Conservation (phyloP, 2,888 invertebrate species). For the Neocrepidodera transversa region DNA sequence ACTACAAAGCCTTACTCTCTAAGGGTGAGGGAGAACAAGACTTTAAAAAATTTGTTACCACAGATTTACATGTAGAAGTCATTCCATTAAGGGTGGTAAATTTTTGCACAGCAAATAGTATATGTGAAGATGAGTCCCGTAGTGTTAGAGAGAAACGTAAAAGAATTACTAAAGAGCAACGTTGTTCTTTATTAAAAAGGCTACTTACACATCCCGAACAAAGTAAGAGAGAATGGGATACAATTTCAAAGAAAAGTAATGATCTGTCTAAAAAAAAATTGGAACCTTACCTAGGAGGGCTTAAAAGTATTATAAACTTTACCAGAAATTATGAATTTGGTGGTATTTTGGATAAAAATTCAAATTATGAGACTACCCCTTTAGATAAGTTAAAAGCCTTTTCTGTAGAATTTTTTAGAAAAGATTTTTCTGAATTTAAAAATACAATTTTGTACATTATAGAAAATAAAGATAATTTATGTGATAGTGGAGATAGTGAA, state of each 20-base stretch:
- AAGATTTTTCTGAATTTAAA: conserved; percentile 55
- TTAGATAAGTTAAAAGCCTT: conserved; percentile 55
- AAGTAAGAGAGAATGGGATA: conserved; percentile 40
- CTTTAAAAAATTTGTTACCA: conserved; percentile 48
- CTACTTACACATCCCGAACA: conserved; percentile 47
- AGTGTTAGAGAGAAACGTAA: conserved; percentile 43
- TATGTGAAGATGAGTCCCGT: conserved; percentile 24
- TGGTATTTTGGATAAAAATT: conserved; percentile 49
- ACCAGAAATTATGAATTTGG: conserved; percentile 57
- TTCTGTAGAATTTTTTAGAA: conserved; percentile 55
- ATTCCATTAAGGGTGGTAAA: conserved; percentile 40
- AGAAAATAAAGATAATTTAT: conserved; percentile 25
- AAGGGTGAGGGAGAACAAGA: conserved; percentile 42
- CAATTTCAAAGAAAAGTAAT: conserved; percentile 17
- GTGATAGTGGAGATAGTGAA: conserved; percentile 30
- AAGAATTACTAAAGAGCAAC: conserved; percentile 56
- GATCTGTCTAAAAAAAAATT: not conserved
- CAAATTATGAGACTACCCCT: conserved; percentile 52
- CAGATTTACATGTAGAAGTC: conserved; percentile 52
- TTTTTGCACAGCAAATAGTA: conserved; percentile 16
- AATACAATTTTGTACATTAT: conserved; percentile 52
- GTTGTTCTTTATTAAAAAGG: conserved; percentile 56
- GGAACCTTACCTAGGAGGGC: conserved; percentile 45
- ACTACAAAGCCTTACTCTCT: conserved; percentile 52
- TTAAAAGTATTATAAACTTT: conserved; percentile 55